These are phyloP conservation scores for Egretta garzetta DNA, from an alignment of 2,113 vertebrate species.

Conservation along the genomic window DNA sequence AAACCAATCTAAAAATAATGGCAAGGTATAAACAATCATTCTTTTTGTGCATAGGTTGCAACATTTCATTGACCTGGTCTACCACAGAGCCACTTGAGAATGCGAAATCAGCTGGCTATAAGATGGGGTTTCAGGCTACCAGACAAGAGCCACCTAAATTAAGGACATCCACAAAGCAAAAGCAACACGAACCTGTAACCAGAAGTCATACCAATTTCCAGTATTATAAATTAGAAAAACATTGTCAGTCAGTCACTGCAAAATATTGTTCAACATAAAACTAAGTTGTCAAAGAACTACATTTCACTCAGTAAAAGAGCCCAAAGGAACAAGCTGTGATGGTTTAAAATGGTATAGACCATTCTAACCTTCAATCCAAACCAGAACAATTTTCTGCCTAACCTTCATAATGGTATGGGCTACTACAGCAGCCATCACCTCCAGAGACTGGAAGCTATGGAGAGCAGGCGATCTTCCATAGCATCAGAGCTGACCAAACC, in stretches of 20 bases:
- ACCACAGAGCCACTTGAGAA: neutral
- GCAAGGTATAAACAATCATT: neutral
- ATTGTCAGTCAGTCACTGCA: neutral
- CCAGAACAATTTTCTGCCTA: neutral
- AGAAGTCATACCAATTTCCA: neutral
- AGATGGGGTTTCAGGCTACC: neutral
- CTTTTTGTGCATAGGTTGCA: neutral
- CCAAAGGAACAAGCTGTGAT: neutral
- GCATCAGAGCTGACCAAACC: neutral
- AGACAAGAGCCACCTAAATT: neutral
- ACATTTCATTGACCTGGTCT: neutral
- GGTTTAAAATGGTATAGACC: neutral
- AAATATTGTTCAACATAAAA: neutral
- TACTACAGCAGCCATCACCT: neutral
- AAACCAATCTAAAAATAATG: neutral
- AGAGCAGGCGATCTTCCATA: neutral
- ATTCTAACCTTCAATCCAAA: neutral
- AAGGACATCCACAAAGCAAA: neutral
- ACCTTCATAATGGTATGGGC: rapidly evolving
- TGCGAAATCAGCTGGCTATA: rapidly evolving
- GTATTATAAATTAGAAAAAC: neutral
- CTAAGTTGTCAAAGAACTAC: neutral
- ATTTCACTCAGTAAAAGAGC: neutral
- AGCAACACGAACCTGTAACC: neutral
- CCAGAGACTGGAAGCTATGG: rapidly evolving